Conservation (phyloP, 2,888 invertebrate species). For the Thysanoteuthis rhombus region DNA sequence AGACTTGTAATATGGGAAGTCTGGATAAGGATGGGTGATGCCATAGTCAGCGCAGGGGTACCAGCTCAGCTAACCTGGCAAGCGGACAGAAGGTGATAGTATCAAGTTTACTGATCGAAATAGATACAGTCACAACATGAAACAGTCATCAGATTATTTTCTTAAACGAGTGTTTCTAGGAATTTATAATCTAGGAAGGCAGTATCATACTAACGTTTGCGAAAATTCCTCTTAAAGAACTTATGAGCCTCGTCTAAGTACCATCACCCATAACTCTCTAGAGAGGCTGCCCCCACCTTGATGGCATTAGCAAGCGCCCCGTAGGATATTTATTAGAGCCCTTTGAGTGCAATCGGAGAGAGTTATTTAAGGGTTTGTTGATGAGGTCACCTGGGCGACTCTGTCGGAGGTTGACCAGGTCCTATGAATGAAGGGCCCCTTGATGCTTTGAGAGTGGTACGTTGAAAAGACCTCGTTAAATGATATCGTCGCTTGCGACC, state of each 20-base stretch:
- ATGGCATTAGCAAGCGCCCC: not conserved
- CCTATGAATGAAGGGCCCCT: not conserved
- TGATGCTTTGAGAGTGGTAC: not conserved
- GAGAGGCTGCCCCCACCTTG: not conserved
- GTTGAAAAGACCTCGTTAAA: too few relatives aligned
- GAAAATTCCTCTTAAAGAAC: not conserved
- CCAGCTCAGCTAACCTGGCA: too few relatives aligned
- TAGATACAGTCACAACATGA: too few relatives aligned
- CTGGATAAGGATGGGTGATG: too few relatives aligned
- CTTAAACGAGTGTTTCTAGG: not conserved
- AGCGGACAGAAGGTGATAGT: not conserved
- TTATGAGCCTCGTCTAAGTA: not conserved
- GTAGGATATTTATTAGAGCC: not conserved
- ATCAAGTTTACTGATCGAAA: not conserved
- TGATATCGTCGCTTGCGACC: too few relatives aligned
- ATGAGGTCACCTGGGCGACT: not conserved
- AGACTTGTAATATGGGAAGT: too few relatives aligned
- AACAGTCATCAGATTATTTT: not conserved
- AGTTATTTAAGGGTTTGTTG: not conserved
- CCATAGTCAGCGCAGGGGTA: too few relatives aligned
- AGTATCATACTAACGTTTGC: not conserved
- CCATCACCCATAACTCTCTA: not conserved
- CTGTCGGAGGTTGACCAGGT: not conserved
- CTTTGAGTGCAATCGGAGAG: not conserved
- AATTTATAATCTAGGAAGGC: not conserved